A percentile compares a stretch with the other conserved stretches of the same genome.
Conservation (phyloP, 2,797 vertebrate species). For the Orientallactaga sibirica region DNA sequence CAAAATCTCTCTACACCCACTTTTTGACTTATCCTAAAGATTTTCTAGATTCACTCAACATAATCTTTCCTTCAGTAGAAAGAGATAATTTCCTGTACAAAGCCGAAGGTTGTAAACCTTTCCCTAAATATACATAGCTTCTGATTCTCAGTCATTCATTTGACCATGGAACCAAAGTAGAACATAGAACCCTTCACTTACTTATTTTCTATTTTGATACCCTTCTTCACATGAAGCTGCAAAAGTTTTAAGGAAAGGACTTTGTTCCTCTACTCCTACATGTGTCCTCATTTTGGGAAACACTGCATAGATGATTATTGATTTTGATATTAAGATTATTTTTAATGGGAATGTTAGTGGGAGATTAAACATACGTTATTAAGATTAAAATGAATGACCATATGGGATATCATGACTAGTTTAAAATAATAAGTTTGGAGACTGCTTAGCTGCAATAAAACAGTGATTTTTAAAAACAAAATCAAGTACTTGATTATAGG, state of each 20-base stretch:
- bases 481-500: background rate
- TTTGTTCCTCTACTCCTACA: background rate
- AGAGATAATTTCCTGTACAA: background rate
- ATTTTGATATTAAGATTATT: conserved; percentile 37
- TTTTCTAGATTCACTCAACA: background rate
- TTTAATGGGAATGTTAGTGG: conserved; percentile 11
- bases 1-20: background rate
- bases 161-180: background rate
- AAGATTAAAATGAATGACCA: background rate
- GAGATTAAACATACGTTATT: conserved; percentile 25
- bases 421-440: conserved; percentile 49
- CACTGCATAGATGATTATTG: conserved; percentile 21
- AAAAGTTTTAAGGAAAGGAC: background rate
- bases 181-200: background rate
- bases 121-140: background rate
- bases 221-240: background rate
- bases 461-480: background rate
- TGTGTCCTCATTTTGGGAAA: conserved; percentile 28
- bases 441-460: background rate
- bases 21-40: background rate
- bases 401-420: background rate
- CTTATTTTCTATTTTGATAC: background rate
- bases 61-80: background rate
- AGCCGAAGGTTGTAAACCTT: background rate
- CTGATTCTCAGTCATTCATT: background rate